Evolutionary conservation across 2,888 invertebrate genomes (phyloP).

Genomic region (Micoletzkya japonica): DNA sequence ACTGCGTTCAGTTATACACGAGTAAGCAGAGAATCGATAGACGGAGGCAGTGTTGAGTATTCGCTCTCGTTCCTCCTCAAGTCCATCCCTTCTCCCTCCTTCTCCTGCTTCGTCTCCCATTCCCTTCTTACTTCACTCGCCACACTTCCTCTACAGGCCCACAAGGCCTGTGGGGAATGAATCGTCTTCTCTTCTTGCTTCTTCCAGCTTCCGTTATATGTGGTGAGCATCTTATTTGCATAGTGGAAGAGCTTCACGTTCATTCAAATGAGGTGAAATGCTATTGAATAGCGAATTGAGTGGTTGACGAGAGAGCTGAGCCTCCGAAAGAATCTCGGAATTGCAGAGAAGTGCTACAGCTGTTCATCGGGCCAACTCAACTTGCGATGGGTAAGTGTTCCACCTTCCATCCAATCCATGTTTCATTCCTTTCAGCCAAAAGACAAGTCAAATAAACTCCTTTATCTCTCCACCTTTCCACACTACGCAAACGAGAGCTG

Average conservation of each 20-base stretch:
- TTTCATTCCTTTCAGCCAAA: constrained; percentile 41
- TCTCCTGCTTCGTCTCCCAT: constrained; percentile 1
- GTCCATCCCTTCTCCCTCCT: neutral
- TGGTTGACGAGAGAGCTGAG: too few relatives aligned
- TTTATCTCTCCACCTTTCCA: constrained; percentile 46
- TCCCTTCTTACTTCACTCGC: neutral
- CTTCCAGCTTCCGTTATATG: too few relatives aligned
- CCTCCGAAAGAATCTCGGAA: too few relatives aligned
- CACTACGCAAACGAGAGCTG: constrained; percentile 49
- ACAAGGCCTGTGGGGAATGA: too few relatives aligned
- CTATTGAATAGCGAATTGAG: too few relatives aligned
- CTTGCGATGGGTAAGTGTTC: constrained; percentile 43
- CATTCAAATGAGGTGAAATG: constrained; percentile 9
- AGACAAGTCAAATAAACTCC: constrained; percentile 42
- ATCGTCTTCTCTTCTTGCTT: neutral
- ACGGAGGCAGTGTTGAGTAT: constrained; percentile 8
- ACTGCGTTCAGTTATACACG: neutral
- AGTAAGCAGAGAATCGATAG: constrained; percentile 14
- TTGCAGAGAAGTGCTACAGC: constrained; percentile 54
- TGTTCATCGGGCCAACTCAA: constrained; percentile 49
- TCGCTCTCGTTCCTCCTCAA: neutral
- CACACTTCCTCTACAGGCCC: neutral
- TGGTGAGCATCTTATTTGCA: neutral
- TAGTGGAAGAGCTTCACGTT: neutral
- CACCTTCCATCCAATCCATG: neutral